Base-by-base conservation (phyloP, 2,888 invertebrate genomes). In the Tenthredo scrophulariae region DNA sequence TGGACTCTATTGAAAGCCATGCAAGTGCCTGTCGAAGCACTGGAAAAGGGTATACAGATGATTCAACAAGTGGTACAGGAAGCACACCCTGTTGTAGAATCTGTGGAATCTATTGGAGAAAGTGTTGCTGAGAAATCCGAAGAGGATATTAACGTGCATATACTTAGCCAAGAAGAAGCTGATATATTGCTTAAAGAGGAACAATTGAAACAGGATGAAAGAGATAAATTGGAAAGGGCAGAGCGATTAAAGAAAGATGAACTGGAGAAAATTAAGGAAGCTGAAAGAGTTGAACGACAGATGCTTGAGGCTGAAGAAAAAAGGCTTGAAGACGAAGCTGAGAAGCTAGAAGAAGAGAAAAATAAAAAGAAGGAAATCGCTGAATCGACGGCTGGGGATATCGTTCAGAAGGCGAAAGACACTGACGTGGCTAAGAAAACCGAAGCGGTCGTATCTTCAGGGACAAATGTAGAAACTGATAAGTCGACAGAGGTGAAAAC, bases 351-450 rank as follows among this genome's bases (percentile, higher is more conserved):
- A 72, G 87, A 87, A 85, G 86, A 90, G 65, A 87, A 87, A 84
- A 85, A 75, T 13, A 74, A 84, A 18, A 72, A 83, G 43, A 62
- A 80, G 22, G 62, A 74, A 77, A 85, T 87, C 84, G 72, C 50
- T 22, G 87, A 89, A 84, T 58, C n/a, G 22, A 9, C 22, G 9
- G 7, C 9, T 2, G 58, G 22, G 10, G 86, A 88, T 65, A 84
- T 86, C 74, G 85, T 85, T 46, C 77, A 86, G 29, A 50, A 84
- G 29, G 62, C 46, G 29, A 37, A 87, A 84, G 74, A 65, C 83
- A 85, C 89, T 79, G 84, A 89, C 86, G 87, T 87, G 15, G 88
- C 90, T 83, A 72, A 85, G 26, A 84, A 87, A 85, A 87, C 86
- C 79, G 89, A 89, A 84, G 85, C 87, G 87, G 87, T 77, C 75